phyloP scores from a whole-genome alignment of 2,797 vertebrate genomes.

The Enteromius thamalakanensis region DNA sequence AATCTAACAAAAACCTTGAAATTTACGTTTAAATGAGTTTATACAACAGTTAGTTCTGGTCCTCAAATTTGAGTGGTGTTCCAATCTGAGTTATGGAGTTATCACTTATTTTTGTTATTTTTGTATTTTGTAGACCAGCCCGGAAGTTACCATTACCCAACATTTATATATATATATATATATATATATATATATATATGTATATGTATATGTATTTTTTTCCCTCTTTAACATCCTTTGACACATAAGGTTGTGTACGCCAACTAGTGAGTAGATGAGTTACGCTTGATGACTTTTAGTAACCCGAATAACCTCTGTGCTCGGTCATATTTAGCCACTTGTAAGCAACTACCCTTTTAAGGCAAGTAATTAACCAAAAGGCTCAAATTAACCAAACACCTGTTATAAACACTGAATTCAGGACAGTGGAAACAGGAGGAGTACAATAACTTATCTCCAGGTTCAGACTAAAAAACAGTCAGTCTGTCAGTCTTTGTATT shows the following conservation, averaged over 20 bases:
- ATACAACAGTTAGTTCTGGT: conserved; percentile 21
- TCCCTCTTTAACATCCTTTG: no score
- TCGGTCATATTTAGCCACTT: background rate
- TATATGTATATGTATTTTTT: no score
- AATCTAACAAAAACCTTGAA: background rate
- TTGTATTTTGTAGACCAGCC: background rate
- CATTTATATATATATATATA: background rate
- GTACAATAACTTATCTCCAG: no score
- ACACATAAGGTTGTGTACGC: no score
- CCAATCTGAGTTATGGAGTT: background rate
- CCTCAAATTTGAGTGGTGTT: background rate
- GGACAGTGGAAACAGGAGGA: background rate
- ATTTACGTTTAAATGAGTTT: background rate
- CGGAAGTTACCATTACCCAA: background rate
- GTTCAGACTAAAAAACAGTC: no score
- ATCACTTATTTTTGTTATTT: background rate
- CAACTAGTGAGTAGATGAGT: no score
- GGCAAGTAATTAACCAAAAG: background rate
- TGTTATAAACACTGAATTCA: background rate
- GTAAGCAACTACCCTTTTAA: background rate
- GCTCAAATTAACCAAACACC: background rate
- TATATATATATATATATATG: no score
- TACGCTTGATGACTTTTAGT: no score
- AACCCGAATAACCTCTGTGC: no score
- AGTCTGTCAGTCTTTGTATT: background rate